Percentiles rank a stretch among this genome's conserved stretches.
phyloP scores from a whole-genome alignment of 2,888 invertebrate genomes.

The Clistopyga incitator region DNA sequence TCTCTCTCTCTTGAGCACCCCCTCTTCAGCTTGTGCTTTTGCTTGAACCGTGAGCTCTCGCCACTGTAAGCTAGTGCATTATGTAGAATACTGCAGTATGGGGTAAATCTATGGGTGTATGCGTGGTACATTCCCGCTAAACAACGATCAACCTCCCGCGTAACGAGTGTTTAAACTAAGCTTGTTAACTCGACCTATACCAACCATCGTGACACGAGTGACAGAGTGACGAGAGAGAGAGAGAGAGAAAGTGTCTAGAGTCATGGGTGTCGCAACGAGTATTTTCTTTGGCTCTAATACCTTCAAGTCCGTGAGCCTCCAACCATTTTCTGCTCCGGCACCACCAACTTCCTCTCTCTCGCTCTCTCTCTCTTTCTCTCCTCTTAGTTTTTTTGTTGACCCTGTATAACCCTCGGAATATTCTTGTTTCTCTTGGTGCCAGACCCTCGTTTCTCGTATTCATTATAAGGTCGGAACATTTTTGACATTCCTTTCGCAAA shows the following conservation, averaged over 20 bases:
- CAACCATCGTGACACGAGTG: neutral
- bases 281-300: slow-evolving; percentile 39
- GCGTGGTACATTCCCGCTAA: slow-evolving; percentile 56
- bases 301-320: slow-evolving; percentile 42
- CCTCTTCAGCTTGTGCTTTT: slow-evolving; percentile 42
- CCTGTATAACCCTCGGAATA: slow-evolving; percentile 29
- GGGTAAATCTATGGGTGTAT: slow-evolving; percentile 66
- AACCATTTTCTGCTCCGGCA: slow-evolving; percentile 28
- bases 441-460: slow-evolving; percentile 17
- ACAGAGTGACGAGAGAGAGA: slow-evolving; percentile 21
- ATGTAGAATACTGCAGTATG: slow-evolving; percentile 31
- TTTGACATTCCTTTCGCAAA: slow-evolving; percentile 43
- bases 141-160: slow-evolving; percentile 73
- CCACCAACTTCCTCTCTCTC: slow-evolving; percentile 7
- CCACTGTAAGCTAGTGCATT: slow-evolving; percentile 17
- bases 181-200: slow-evolving; percentile 72
- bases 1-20: slow-evolving; percentile 16
- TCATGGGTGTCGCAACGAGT: slow-evolving; percentile 19
- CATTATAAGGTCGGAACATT: slow-evolving; percentile 37
- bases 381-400: slow-evolving; percentile 13
- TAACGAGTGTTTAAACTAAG: slow-evolving; percentile 79
- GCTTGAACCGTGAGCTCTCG: slow-evolving; percentile 36
- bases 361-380: too few relatives aligned
- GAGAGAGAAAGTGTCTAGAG: too few relatives aligned
- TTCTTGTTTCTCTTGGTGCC: slow-evolving; percentile 12